Conservation (phyloP, 2,888 invertebrate species). For the Clepsis dumicolana region DNA sequence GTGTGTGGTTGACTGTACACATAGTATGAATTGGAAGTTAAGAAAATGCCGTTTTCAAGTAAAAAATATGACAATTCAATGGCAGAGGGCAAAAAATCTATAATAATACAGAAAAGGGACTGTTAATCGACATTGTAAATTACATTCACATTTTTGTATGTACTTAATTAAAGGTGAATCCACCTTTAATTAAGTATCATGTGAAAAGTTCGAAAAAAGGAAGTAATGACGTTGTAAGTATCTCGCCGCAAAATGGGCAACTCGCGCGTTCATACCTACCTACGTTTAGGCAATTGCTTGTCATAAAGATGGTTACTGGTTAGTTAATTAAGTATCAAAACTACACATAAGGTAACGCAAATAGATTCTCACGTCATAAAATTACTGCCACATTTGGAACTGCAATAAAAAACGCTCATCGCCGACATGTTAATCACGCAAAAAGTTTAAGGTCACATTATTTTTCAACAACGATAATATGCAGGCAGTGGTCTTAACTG, state of each 20-base stretch:
- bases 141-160: too few relatives aligned
- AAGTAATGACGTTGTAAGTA: background rate
- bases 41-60: too few relatives aligned
- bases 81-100: too few relatives aligned
- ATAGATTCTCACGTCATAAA: slow-evolving; percentile 25
- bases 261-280: background rate
- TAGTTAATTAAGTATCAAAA: slow-evolving; percentile 17
- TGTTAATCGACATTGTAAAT: too few relatives aligned
- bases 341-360: slow-evolving; percentile 34
- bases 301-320: slow-evolving; percentile 17
- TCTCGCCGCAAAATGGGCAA: background rate
- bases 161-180: too few relatives aligned
- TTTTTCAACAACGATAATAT: background rate
- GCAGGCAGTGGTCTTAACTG: background rate
- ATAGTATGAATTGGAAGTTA: too few relatives aligned
- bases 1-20: too few relatives aligned
- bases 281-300: background rate
- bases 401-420: background rate
- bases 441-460: background rate
- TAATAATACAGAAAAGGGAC: too few relatives aligned
- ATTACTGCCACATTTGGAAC: slow-evolving; percentile 8
- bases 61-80: too few relatives aligned
- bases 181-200: background rate
- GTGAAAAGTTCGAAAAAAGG: background rate
- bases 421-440: background rate